These are phyloP conservation scores for Leptonema lineaticorne DNA, from an alignment of 1,140 invertebrate genomes.

Conservation along the genomic window DNA sequence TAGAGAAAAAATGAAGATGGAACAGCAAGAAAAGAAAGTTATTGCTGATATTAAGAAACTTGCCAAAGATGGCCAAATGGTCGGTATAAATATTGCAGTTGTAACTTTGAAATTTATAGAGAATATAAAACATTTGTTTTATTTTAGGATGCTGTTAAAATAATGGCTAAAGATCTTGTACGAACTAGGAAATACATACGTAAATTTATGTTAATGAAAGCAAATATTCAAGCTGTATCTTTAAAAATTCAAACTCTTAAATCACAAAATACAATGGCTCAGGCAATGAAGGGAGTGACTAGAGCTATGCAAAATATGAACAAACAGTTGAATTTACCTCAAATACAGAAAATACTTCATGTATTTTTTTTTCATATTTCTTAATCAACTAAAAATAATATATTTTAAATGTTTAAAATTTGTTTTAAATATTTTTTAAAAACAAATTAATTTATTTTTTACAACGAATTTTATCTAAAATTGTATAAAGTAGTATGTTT, in stretches of 20 bases:
- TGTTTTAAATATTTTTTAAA: background rate
- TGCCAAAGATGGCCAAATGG: slow-evolving; percentile 99
- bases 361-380: slow-evolving; percentile 69
- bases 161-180: slow-evolving; percentile 99
- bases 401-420: background rate
- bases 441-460: background rate
- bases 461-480: background rate
- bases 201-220: slow-evolving; percentile 99
- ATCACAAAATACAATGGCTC: slow-evolving; percentile 99
- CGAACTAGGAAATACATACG: slow-evolving; percentile 93
- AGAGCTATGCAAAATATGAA: slow-evolving; percentile 99
- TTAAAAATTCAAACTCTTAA: slow-evolving; percentile 97
- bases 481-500: background rate
- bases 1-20: slow-evolving; percentile 92
- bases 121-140: background rate
- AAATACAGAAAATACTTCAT: slow-evolving; percentile 98
- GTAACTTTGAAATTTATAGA: background rate
- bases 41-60: slow-evolving; percentile 99
- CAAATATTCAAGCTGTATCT: slow-evolving; percentile 98
- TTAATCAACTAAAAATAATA: background rate
- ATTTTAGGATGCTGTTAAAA: slow-evolving; percentile 95
- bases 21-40: slow-evolving; percentile 98
- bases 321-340: slow-evolving; percentile 94
- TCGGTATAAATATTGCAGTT: slow-evolving; percentile 49
- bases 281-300: slow-evolving; percentile 99